Base-by-base conservation (phyloP, 2,888 invertebrate species). In the Cryptophagus acutangulus region DNA sequence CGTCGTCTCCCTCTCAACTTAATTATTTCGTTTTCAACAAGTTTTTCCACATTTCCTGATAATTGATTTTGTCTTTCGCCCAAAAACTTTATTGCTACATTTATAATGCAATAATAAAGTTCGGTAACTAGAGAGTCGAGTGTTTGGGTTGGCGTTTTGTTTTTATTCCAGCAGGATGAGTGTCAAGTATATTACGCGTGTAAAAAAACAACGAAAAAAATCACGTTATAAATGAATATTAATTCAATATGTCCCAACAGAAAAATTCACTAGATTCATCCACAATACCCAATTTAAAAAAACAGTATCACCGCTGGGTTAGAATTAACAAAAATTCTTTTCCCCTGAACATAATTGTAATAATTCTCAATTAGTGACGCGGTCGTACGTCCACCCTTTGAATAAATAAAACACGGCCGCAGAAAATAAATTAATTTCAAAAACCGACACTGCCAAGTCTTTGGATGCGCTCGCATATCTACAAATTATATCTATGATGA, bases 241-340 rank as follows among this genome's bases (percentile, higher is more conserved):
- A 65, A 65, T 62, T 62, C 63, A 61, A 65, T 63, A 59, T 58
- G 63, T 64, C 65, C 65, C 65, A 52, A 54, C 58, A 65, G 65
- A 61, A 63, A 65, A 63, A 64, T 63, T 58, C 58, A 52, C 48
- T 48, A 51, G 57, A 61, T 57, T 59, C 57, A 58, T 55, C 51
- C 51, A 52, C 58, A 48, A 55, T 56, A 57, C 57, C 49, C 60
- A 48, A 52, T 52, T 48, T 43, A 35, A 36, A 43, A 50, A 52
- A 53, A 51, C 43, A 38, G 43, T 38, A 40, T 43, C 45, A 36
- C 40, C 36, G 48, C 43, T 31, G 45, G 49, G 41, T 46, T 35
- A 39, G 46, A 55, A 54, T 54, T 51, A 56, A 54, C 55, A 55
- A 53, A 54, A 53, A 55, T 47, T 47, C 54, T 54, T 62, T 56